Evolutionary conservation across 2,113 vertebrate genomes (phyloP), one percentile per base, ranked within the genome.

Genomic region (Hippoglossus stenolepis): DNA sequence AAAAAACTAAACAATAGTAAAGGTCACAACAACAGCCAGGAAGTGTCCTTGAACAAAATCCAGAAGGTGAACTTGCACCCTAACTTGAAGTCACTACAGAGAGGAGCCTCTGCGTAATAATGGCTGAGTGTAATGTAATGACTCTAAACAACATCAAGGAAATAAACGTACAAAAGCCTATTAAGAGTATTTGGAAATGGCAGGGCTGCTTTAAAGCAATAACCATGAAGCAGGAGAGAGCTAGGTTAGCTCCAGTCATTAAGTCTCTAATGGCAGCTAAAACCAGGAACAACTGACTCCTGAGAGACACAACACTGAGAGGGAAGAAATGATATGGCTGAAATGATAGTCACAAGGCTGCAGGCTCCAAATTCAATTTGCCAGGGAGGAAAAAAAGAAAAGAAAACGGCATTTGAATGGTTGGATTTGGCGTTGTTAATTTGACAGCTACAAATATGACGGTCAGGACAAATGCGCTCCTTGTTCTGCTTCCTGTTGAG

Each of bases 281-380:
- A 85, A 83, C 75, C 70, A 77, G 77, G 66, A 77, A 74, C 75
- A 65, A 71, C 49, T 45, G 58, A 80, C 77, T 88, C 80, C 70
- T 77, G 70, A 76, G 77, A 74, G 61, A 72, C n/a, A 72, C 7
- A 23, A 69, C 28, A 31, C 14, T 1, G 20, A 78, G 49, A 56
- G 24, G 54, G 51, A 76, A 73, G 69, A 70, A 73, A 89, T 73
- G 75, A 82, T 73, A 28, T 49, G 24, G 64, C 54, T 43, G 57
- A 82, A 73, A 75, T 59, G n/a, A 87, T 57, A 74, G 85, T 82
- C 81, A 89, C 84, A 82, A 86, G 85, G 73, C 84, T 80, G 80
- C 63, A 65, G 73, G 72, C 77, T 80, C 65, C 66, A 73, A 85
- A 82, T 89, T 86, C 75, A 85, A 86, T 89, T 82, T 80, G 64